Conservation (phyloP, 2,797 vertebrate species). For the Onychomys torridus region DNA sequence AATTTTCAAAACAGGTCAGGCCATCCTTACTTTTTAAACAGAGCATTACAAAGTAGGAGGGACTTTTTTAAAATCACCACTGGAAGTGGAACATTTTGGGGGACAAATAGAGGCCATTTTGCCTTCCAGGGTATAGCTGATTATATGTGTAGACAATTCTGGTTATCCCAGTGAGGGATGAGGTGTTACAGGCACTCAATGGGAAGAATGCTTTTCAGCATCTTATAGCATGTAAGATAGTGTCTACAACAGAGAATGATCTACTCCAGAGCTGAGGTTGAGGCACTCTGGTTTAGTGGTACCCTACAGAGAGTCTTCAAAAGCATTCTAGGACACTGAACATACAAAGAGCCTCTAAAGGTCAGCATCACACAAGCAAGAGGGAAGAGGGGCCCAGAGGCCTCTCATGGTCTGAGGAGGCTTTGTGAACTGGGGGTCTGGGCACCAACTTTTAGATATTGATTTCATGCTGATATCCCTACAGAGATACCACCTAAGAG, state of each 20-base stretch:
- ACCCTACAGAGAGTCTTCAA: background rate
- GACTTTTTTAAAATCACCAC: background rate
- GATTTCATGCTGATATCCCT: background rate
- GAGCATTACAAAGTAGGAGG: background rate
- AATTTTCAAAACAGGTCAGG: background rate
- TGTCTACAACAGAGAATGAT: background rate
- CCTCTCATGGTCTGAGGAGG: background rate
- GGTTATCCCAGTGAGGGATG: background rate
- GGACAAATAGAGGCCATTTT: background rate
- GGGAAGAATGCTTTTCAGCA: background rate
- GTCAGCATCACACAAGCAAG: background rate
- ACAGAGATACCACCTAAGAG: background rate
- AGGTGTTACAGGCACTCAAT: background rate
- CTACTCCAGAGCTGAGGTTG: no score
- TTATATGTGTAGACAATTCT: background rate
- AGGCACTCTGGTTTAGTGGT: background rate
- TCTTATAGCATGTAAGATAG: background rate
- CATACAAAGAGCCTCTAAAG: background rate
- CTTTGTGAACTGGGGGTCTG: background rate
- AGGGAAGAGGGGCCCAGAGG: no score
- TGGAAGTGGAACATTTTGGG: background rate
- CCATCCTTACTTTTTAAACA: constrained; percentile 3
- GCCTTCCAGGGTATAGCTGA: background rate
- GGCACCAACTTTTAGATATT: background rate
- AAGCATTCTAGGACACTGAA: background rate